Evolutionary conservation across 2,113 vertebrate species (phyloP).

Genomic region (Pangasianodon hypophthalmus): DNA sequence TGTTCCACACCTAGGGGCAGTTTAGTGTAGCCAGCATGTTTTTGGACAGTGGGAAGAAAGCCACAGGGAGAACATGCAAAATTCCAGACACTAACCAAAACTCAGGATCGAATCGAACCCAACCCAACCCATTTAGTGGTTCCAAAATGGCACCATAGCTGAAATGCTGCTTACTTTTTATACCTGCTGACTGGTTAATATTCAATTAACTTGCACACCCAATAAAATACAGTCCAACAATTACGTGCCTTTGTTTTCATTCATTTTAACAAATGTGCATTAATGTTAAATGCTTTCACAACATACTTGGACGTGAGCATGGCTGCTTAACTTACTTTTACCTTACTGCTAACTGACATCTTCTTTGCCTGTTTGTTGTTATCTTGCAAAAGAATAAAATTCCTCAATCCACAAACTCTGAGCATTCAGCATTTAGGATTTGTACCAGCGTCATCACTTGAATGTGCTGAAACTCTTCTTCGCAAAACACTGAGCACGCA

Average conservation of each 20-base stretch:
- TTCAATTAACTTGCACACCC: background rate
- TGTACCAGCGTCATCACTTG: background rate
- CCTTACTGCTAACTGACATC: background rate
- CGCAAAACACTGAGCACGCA: background rate
- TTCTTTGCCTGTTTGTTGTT: background rate
- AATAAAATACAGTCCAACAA: background rate
- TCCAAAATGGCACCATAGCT: background rate
- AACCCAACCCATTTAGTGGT: background rate
- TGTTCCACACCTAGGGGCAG: background rate
- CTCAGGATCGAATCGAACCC: background rate
- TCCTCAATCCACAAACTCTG: background rate
- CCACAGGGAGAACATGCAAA: background rate
- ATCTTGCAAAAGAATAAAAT: background rate
- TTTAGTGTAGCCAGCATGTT: background rate
- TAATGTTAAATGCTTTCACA: background rate
- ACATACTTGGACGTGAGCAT: background rate
- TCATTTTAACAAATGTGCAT: background rate
- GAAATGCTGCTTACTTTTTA: background rate
- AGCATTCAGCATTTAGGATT: background rate
- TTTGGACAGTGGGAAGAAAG: background rate
- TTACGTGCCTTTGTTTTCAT: background rate
- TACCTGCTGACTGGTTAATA: background rate
- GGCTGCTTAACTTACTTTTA: background rate
- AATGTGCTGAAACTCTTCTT: background rate
- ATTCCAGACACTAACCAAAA: background rate